A percentile compares a stretch with the other conserved stretches of the same genome.
These are phyloP conservation scores for Yponomeuta sedellus DNA, from an alignment of 2,888 invertebrate genomes.

Conservation along the genomic window DNA sequence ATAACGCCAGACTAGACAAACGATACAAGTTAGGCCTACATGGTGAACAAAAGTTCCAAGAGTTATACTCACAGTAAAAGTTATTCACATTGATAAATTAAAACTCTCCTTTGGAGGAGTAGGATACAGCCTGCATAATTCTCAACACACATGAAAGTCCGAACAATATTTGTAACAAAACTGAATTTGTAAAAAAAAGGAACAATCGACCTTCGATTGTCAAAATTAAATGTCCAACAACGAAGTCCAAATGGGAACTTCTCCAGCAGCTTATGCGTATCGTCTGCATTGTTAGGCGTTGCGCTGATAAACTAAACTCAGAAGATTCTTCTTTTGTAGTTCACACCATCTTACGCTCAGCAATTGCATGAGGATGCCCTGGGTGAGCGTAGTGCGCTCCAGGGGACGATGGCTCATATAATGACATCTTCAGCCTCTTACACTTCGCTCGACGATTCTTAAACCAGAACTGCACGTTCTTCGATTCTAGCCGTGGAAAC, in stretches of 20 bases:
- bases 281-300: background rate
- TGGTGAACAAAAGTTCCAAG: background rate
- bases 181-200: no score
- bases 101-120: no score
- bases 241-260: no score
- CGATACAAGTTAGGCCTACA: background rate
- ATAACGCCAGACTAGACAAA: background rate
- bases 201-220: no score
- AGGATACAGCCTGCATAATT: no score
- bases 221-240: no score
- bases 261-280: background rate
- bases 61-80: no score
- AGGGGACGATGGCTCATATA: slow-evolving; percentile 85
- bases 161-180: no score
- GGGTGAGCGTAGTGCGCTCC: slow-evolving; percentile 77
- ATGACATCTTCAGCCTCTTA: slow-evolving; percentile 94
- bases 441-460: slow-evolving; percentile 99
- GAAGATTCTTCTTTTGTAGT: slow-evolving; percentile 13
- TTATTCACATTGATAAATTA: no score
- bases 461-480: slow-evolving; percentile 99
- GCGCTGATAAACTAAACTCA: background rate
- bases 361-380: slow-evolving; percentile 70
- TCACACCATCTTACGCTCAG: slow-evolving; percentile 70
- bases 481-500: slow-evolving; percentile 98
- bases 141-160: no score